Conservation (phyloP, 2,888 invertebrate species). For the Eledona agricola region DNA sequence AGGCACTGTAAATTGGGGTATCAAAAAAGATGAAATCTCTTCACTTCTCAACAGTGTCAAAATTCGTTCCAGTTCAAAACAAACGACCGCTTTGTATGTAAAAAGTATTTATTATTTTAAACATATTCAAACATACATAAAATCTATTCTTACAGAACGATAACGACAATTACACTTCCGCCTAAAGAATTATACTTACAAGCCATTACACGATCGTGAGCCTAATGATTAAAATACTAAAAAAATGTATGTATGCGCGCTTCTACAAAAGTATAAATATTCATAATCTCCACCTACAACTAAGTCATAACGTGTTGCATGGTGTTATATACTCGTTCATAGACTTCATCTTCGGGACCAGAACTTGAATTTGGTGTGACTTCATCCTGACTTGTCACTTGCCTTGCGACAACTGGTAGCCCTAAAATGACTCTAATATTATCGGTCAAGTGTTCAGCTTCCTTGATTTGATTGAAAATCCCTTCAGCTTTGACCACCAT, state of each 20-base stretch:
- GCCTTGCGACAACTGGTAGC: conserved; percentile 57
- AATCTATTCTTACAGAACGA: too few relatives aligned
- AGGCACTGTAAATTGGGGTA: too few relatives aligned
- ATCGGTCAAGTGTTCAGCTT: conserved; percentile 75
- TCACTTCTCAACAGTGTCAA: too few relatives aligned
- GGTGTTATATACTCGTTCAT: conserved; percentile 31
- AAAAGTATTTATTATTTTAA: too few relatives aligned
- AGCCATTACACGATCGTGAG: neutral
- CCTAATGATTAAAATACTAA: conserved; percentile 9
- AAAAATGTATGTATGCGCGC: conserved; percentile 6
- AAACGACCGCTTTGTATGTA: too few relatives aligned
- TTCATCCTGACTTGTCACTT: conserved; percentile 19
- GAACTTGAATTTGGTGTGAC: conserved; percentile 23
- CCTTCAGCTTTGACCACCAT: conserved; percentile 89
- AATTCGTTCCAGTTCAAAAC: too few relatives aligned
- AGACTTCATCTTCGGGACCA: conserved; percentile 34
- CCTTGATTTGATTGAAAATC: conserved; percentile 87
- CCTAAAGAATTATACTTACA: too few relatives aligned
- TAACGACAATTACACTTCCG: too few relatives aligned
- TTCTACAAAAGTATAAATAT: conserved; percentile 26
- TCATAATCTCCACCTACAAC: conserved; percentile 1
- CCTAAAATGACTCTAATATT: conserved; percentile 78
- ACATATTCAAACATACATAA: too few relatives aligned
- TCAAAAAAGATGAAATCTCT: too few relatives aligned
- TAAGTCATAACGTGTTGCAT: conserved; percentile 33